A percentile compares a stretch with the other conserved stretches of the same genome.
phyloP scores from a whole-genome alignment of 2,888 invertebrate species.

The Buathra laborator region DNA sequence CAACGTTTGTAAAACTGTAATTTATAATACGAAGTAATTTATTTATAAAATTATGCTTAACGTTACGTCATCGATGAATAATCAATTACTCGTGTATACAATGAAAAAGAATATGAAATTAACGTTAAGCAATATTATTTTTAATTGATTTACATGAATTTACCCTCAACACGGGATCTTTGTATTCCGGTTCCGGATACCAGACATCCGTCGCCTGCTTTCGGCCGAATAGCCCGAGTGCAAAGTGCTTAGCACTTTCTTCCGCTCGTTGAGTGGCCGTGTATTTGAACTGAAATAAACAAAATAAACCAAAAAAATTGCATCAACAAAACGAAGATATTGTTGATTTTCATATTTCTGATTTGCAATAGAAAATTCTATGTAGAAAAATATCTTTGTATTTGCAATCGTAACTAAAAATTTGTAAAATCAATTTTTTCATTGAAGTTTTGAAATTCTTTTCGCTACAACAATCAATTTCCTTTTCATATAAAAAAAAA shows the following conservation, averaged over 20 bases:
- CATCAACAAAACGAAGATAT: background rate
- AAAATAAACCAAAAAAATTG: conserved; percentile 12
- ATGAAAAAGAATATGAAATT: background rate
- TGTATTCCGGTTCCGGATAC: conserved; percentile 88
- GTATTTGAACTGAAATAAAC: conserved; percentile 89
- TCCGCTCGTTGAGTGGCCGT: conserved; percentile 92
- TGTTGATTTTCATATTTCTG: background rate
- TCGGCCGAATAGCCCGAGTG: conserved; percentile 91
- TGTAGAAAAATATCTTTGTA: background rate
- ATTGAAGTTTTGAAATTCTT: background rate
- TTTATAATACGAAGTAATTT: conserved; percentile 1
- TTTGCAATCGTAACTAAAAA: background rate
- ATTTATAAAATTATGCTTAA: background rate
- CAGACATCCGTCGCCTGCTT: conserved; percentile 87
- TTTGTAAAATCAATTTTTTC: background rate
- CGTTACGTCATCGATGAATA: background rate
- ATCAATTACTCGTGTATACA: background rate
- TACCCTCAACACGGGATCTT: conserved; percentile 90
- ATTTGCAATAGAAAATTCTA: background rate
- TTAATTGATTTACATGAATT: conserved; percentile 71
- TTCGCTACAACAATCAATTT: background rate
- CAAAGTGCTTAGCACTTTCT: conserved; percentile 91
- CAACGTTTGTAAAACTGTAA: conserved; percentile 93
- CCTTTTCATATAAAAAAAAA: background rate
- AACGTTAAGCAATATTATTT: too few relatives aligned